Evolutionary conservation across 2,797 vertebrate genomes (phyloP), one percentile per base, ranked within the genome.

Genomic region (Bradypodion ventrale): DNA sequence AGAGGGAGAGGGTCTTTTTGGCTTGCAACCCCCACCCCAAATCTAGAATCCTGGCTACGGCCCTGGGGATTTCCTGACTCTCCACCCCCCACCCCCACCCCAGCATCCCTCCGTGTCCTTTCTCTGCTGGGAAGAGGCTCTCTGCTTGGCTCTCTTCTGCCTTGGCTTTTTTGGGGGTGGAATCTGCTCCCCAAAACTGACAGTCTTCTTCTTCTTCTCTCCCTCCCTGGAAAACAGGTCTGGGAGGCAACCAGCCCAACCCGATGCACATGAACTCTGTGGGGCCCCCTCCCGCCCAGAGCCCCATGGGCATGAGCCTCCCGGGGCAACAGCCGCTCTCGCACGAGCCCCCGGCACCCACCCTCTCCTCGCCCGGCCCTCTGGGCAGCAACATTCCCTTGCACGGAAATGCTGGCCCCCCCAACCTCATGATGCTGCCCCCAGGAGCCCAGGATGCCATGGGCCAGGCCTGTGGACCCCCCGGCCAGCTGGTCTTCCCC

Each of bases 321-420:
- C 97, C 97, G 83, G 97, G 97, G 92, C 98, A 97, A 94, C 97
- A 97, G 87, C 97, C 97, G 85, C 96, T 99, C 84, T 97, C 98
- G 73, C 98, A 99, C 0, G 98, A 99, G 32, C 94, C 97, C 52
- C 94, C 97, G 0, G 95, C 96, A 25, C 91, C 98, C 70, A 96
- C 97, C 95, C 93, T 99, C 89, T 97, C 97, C 81, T 98, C 98
- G 69, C 97, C 98, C 0, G 98, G 97, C 87, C 96, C 97, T 16
- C 96, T 98, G 96, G 94, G 95, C 87, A 91, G 95, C 94, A 97
- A 96, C 93, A 96, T 99, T 95, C 95, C 98, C 77, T 96, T 98
- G 95, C 97, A 97, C 90, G 97, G 56, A 96, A 96, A 93, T 0
- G 91, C 93, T 3, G 90, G 95, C 25, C 91, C 95, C 32, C 96